Evolutionary conservation across 2,888 invertebrate species (phyloP).

Genomic region (Trichogramma evanescens): DNA sequence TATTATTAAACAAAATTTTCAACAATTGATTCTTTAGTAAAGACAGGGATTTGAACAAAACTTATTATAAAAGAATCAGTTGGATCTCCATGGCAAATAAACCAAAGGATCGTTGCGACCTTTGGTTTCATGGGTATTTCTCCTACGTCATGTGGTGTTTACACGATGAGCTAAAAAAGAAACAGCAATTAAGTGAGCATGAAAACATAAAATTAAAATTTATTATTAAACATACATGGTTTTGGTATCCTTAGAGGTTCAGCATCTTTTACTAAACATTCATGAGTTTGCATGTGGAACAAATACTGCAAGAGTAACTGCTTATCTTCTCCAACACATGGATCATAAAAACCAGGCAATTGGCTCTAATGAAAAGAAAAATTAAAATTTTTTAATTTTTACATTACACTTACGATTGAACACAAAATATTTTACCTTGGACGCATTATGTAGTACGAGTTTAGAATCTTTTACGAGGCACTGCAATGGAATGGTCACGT

Average conservation of each 20-base stretch:
- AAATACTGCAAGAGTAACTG: conserved; percentile 78
- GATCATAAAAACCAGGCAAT: conserved; percentile 94
- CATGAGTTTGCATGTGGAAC: conserved; percentile 72
- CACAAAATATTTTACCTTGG: conserved; percentile 60
- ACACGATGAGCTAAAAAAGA: conserved; percentile 44
- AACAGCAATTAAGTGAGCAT: background rate
- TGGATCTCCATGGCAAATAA: conserved; percentile 12
- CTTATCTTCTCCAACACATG: conserved; percentile 88
- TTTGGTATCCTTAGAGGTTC: conserved; percentile 75
- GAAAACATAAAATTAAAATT: background rate
- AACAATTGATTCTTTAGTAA: conserved; percentile 4
- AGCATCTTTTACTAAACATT: conserved; percentile 70
- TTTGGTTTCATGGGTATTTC: conserved; percentile 20
- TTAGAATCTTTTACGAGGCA: conserved; percentile 89
- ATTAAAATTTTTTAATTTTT: background rate
- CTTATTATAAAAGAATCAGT: conserved; percentile 4
- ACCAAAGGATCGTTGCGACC: conserved; percentile 17
- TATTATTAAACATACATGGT: conserved; percentile 52
- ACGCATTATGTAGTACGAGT: conserved; percentile 73
- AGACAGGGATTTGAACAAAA: conserved; percentile 2
- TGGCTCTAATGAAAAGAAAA: conserved; percentile 61
- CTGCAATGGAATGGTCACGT: conserved; percentile 92
- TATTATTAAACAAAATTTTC: conserved; percentile 10
- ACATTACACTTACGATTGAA: background rate
- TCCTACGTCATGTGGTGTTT: conserved; percentile 45